phyloP scores from a whole-genome alignment of 2,797 vertebrate species.

The Nannoperca obscura region DNA sequence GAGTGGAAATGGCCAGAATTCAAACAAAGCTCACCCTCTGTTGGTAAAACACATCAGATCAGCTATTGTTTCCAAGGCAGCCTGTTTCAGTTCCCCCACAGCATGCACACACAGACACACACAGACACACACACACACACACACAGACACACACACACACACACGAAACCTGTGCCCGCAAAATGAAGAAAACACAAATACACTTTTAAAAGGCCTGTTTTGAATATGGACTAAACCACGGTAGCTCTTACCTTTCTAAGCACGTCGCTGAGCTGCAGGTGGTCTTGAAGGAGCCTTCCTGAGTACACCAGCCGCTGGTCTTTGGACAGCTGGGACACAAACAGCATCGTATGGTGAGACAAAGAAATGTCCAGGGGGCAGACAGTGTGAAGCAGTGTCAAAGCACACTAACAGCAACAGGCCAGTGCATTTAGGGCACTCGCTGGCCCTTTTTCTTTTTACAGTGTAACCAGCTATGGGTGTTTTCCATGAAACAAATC shows the following conservation, averaged over 20 bases:
- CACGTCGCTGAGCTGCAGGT: slow-evolving; percentile 94
- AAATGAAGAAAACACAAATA: not conserved
- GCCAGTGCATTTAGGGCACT: not conserved
- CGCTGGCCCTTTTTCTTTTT: not conserved
- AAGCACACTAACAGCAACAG: not conserved
- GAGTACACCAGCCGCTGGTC: slow-evolving; percentile 97
- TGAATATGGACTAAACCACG: not conserved
- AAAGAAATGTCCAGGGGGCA: not conserved
- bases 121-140: not conserved
- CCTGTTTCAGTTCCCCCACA: slow-evolving; percentile 40
- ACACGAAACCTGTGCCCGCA: not conserved
- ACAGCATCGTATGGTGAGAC: too few relatives aligned
- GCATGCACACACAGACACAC: not conserved
- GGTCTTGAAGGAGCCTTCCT: slow-evolving; percentile 94
- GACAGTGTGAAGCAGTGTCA: not conserved
- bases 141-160: not conserved
- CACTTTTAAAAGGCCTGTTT: not conserved
- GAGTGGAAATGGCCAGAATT: slow-evolving; percentile 57
- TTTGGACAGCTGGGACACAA: slow-evolving; percentile 89
- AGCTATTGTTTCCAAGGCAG: slow-evolving; percentile 57
- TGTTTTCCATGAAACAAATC: not conserved
- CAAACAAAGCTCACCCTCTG: slow-evolving; percentile 60
- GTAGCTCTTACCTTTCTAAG: slow-evolving; percentile 90
- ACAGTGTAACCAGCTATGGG: not conserved
- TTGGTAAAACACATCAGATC: slow-evolving; percentile 43